Evolutionary conservation across 2,797 vertebrate genomes (phyloP), one percentile per base, ranked within the genome.

Genomic region (Enteromius radiatus): DNA sequence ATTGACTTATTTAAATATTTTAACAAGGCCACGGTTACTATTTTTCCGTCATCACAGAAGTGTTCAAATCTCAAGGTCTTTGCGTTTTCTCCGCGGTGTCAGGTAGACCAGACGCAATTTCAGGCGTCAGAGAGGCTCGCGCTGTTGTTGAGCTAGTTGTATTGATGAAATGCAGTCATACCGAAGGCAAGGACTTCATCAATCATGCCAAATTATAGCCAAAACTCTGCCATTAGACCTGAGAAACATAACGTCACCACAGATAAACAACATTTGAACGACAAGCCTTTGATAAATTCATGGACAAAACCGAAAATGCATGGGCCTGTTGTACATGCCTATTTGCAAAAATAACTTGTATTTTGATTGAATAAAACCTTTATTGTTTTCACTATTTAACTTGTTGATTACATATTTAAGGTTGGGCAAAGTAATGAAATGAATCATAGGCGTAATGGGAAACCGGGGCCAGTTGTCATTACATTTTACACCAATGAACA

Each of bases 201-300:
- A 97, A 98, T 99, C 97, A 97, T 94, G 93, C 92, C 94, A 96
- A 97, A 97, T 96, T 96, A 96, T 95, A 95, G 91, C 92, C 93
- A 94, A 82, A 95, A 92, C 90, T 93, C 93, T 91, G 91, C 92
- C 92, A 90, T 88, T 89, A 81, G 81, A 84, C 88, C 90, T 85
- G 90, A 87, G 83, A 76, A 89, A 92, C 84, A 93, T 90, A 91
- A 94, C 94, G 91, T 89, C 88, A 92, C 91, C 90, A 94, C 88
- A 95, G 93, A 95, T 93, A 95, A 96, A 96, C 93, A 94, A 91
- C 69, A 82, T 84, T 80, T 84, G 80, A 78, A 78, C 80, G 73
- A 85, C 81, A 79, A 28, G 59, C 79, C 77, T 84, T 83, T 86
- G 83, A 86, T 81, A 83, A 74, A 70, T 68, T 52, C 56, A 65